Evolutionary conservation across 1,140 invertebrate genomes (phyloP), one percentile per base, ranked within the genome.

Genomic region (Anoplolepis gracilipes): DNA sequence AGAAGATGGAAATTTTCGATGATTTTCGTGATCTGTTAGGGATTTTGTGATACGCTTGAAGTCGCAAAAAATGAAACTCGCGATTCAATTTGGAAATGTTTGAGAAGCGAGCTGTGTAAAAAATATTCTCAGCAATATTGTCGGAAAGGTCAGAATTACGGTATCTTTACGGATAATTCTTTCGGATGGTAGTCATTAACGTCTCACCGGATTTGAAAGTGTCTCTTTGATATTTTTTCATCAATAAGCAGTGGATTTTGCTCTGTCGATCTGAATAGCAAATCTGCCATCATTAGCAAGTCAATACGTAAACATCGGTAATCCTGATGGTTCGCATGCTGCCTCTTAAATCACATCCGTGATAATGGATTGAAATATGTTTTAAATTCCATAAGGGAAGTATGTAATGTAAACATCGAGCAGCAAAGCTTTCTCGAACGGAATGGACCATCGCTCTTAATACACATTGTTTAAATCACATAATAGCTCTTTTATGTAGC

Each of bases 221-320:
- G 22, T 25, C 25, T 13, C 10, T 33, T 55, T 8, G 13, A 55
- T 69, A 67, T 69, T 69, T 46, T 42, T 67, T 70, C 49, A 8
- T 0, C 19, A 7, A 53, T 42, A 19, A 30, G 10, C 57, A n/a
- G 3, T 55, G 33, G 10, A 57, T 57, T 53, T 39, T 19, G 33
- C 11, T 49, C 13, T 69, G 11, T 57, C 49, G 10, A 57, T 81
- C 13, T 70, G 65, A 72, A 79, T 53, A 67, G 49, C 49, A 53
- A 70, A 70, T 55, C 46, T 39, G 1, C 11, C 22, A 13, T 39
- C 28, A 36, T 70, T 72, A 72, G 25, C 49, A 70, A 70, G 11
- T 81, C 65, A 59, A 81, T 57, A 78, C 19, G 11, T 55, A 42
- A 57, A 55, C 64, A 55, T 55, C 33, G 16, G 16, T 79, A 69